phyloP scores from a whole-genome alignment of 1,140 invertebrate genomes.

The Calliphora vicina region DNA sequence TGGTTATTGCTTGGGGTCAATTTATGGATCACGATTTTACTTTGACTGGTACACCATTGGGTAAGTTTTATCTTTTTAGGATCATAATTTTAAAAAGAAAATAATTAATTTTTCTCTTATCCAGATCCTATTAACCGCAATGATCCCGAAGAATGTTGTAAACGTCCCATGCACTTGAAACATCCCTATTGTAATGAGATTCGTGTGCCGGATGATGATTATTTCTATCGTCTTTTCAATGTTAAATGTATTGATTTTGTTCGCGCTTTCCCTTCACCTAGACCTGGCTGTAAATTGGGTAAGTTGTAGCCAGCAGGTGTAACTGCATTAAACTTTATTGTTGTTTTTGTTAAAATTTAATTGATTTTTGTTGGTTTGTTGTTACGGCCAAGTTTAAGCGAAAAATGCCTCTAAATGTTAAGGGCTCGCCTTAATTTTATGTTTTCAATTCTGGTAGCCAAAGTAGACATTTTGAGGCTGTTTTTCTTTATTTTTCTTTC shows the following conservation, averaged over 20 bases:
- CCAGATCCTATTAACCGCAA: conserved; percentile 83
- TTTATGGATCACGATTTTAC: conserved; percentile 96
- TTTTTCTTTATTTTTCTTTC: not conserved
- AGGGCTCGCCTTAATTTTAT: not conserved
- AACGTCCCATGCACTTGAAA: conserved; percentile 76
- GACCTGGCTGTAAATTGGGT: conserved; percentile 84
- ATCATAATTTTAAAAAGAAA: not conserved
- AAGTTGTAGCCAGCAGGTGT: conserved; percentile 44
- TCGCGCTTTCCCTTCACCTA: conserved; percentile 80
- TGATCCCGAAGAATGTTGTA: conserved; percentile 88
- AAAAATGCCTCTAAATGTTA: not conserved
- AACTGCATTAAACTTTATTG: not conserved
- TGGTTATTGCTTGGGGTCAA: conserved; percentile 93
- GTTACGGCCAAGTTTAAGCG: not conserved
- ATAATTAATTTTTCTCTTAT: conserved; percentile 1
- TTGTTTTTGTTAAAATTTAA: not conserved
- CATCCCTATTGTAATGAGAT: conserved; percentile 95
- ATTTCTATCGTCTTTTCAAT: conserved; percentile 86
- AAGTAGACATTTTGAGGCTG: not conserved
- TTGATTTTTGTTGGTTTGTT: not conserved
- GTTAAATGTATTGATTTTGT: conserved; percentile 89
- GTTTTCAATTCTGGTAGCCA: not conserved
- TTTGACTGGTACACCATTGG: conserved; percentile 83
- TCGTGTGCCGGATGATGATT: conserved; percentile 86
- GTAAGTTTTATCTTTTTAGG: conserved; percentile 64